Evolutionary conservation across 2,797 vertebrate species (phyloP).

Genomic region (Karalla daura): DNA sequence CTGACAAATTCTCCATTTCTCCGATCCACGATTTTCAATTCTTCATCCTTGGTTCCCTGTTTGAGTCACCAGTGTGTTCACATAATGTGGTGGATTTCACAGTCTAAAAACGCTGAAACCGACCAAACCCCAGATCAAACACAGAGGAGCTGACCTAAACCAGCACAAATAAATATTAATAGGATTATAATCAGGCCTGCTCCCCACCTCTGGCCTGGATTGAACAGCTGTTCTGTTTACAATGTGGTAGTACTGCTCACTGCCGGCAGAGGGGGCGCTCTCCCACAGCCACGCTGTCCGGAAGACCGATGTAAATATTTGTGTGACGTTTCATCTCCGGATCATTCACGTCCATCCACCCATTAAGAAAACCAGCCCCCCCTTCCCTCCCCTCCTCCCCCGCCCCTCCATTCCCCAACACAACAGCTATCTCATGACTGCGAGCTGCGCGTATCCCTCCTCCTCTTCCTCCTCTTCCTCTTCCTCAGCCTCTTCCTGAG

Average conservation of each 20-base stretch:
- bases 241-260: not conserved
- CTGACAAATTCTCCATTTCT: no score
- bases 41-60: no score
- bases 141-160: not conserved
- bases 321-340: slow-evolving; percentile 77
- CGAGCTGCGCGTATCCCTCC: not conserved
- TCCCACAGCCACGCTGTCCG: slow-evolving; percentile 63
- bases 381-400: no score
- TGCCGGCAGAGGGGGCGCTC: slow-evolving; percentile 74
- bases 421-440: slow-evolving; percentile 23
- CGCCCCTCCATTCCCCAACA: no score
- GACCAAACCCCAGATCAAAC: no score
- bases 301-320: slow-evolving; percentile 82
- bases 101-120: not conserved
- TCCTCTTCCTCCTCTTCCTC: not conserved
- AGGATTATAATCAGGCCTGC: no score
- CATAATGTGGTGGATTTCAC: no score
- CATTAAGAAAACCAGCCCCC: slow-evolving; percentile 51
- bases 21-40: no score
- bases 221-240: no score
- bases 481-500: not conserved
- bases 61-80: no score
- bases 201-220: no score
- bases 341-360: slow-evolving; percentile 72
- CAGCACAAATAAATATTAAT: no score